phyloP scores from a whole-genome alignment of 2,888 invertebrate genomes.

The Rhamnusium bicolor region DNA sequence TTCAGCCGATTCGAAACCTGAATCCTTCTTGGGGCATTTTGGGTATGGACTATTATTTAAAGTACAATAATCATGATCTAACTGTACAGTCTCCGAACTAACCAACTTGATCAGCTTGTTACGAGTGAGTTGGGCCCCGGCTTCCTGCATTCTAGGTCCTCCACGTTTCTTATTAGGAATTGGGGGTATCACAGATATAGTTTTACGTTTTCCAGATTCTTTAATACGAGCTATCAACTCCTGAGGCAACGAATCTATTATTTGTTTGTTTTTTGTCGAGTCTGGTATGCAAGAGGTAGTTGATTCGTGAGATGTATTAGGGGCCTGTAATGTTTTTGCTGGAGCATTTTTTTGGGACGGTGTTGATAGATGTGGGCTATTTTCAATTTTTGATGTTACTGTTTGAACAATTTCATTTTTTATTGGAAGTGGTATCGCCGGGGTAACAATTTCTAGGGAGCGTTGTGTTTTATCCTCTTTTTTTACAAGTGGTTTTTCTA shows the following conservation, averaged over 20 bases:
- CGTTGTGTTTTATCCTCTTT: conserved; percentile 20
- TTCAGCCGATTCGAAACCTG: conserved; percentile 64
- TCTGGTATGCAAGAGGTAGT: conserved; percentile 41
- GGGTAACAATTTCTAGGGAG: neutral
- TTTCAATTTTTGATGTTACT: conserved; percentile 25
- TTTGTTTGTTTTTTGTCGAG: conserved; percentile 60
- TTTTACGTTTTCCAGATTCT: conserved; percentile 71
- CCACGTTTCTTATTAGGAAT: conserved; percentile 55
- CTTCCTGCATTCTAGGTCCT: conserved; percentile 28
- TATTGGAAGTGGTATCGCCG: no score
- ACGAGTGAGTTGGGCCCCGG: neutral
- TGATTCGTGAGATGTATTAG: conserved; percentile 30
- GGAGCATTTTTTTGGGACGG: neutral
- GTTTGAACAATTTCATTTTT: neutral
- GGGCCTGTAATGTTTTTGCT: neutral
- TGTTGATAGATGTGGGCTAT: no score
- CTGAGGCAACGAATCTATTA: conserved; percentile 70
- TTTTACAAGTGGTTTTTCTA: conserved; percentile 10
- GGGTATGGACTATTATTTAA: conserved; percentile 47
- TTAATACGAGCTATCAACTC: conserved; percentile 74
- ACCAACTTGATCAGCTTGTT: conserved; percentile 26
- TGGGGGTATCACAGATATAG: conserved; percentile 72
- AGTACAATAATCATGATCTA: conserved; percentile 77
- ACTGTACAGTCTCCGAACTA: conserved; percentile 61
- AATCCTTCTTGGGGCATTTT: conserved; percentile 62